Conservation (phyloP, 1,140 invertebrate species). For the Leptopilina boulardi region DNA sequence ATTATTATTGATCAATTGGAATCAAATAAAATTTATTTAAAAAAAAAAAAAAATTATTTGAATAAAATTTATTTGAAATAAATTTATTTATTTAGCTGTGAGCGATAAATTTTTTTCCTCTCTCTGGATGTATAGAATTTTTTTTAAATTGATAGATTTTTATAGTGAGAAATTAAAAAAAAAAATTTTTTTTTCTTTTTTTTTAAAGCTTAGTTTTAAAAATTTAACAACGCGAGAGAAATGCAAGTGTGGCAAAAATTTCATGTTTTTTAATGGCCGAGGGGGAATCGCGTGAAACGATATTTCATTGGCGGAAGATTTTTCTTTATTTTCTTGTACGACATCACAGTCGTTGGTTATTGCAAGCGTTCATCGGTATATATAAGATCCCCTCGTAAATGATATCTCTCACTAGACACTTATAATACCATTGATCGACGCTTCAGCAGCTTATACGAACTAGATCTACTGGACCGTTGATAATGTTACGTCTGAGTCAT, state of each 20-base stretch:
- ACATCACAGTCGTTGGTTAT: conserved; percentile 1
- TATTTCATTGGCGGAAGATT: conserved; percentile 8
- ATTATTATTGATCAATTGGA: too few relatives aligned
- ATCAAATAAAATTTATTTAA: too few relatives aligned
- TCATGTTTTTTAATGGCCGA: neutral
- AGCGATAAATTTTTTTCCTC: too few relatives aligned
- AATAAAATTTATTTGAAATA: too few relatives aligned
- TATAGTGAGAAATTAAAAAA: too few relatives aligned
- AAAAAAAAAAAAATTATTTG: too few relatives aligned
- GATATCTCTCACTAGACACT: conserved; percentile 3
- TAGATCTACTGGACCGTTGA: neutral
- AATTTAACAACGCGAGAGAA: conserved; percentile 8
- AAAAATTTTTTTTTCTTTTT: neutral
- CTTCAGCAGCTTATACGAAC: conserved; percentile 7
- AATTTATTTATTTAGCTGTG: too few relatives aligned
- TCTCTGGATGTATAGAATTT: too few relatives aligned
- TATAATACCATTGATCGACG: conserved; percentile 1
- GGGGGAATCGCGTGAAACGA: neutral
- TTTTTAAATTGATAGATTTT: too few relatives aligned
- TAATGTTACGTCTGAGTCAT: conserved; percentile 13
- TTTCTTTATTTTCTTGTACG: conserved; percentile 7
- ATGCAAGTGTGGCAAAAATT: neutral
- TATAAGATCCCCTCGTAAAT: conserved; percentile 5
- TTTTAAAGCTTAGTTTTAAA: neutral
- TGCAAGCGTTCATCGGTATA: conserved; percentile 7